Conservation (phyloP, 2,113 vertebrate species). For the Ceuthmochares aereus region DNA sequence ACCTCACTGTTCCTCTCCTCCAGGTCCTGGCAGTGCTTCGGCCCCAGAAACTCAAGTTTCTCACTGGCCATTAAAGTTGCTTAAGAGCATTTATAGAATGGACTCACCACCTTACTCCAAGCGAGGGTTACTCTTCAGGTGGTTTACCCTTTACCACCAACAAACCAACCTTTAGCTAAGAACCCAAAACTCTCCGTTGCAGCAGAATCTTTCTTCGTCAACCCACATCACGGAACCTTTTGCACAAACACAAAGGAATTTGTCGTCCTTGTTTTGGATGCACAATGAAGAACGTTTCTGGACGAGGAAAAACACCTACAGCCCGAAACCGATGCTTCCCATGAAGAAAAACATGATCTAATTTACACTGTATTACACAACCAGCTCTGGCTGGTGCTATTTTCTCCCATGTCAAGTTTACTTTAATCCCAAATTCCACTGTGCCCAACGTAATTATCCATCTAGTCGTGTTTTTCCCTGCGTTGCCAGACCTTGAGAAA, state of each 20-base stretch:
- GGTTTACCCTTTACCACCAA: neutral
- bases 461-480: constrained; percentile 36
- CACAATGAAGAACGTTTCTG: neutral
- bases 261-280: neutral
- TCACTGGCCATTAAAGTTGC: neutral
- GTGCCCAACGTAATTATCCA: constrained; percentile 50
- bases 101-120: neutral
- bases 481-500: constrained; percentile 48
- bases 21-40: neutral
- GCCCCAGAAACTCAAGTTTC: neutral
- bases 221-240: neutral
- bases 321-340: constrained; percentile 26
- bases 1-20: neutral
- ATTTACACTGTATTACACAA: constrained; percentile 48
- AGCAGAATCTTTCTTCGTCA: neutral
- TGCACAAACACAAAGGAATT: neutral
- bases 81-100: neutral
- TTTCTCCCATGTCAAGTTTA: constrained; percentile 31
- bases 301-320: neutral
- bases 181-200: neutral
- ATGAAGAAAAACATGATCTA: constrained; percentile 33
- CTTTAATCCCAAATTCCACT: constrained; percentile 53
- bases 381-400: neutral
- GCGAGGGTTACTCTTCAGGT: neutral
- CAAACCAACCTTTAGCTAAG: neutral